Evolutionary conservation across 2,888 invertebrate species (phyloP).

Genomic region (Pristionchus japonicus): DNA sequence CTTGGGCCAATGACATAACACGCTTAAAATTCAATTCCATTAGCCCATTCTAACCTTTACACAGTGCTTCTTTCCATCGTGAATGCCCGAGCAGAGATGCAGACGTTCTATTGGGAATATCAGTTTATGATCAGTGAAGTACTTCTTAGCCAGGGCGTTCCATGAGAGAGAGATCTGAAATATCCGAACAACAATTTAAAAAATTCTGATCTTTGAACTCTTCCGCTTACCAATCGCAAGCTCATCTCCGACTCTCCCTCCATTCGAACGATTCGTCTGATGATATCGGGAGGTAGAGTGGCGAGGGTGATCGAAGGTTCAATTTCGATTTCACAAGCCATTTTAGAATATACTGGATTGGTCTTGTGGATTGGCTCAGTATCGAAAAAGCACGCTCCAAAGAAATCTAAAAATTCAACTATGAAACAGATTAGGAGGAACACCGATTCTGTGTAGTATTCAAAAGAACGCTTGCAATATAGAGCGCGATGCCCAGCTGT

Average conservation of each 20-base stretch:
- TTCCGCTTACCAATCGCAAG: neutral
- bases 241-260: neutral
- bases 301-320: neutral
- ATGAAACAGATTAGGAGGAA: too few species aligned
- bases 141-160: neutral
- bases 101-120: neutral
- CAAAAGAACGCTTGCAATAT: too few species aligned
- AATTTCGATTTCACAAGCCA: neutral
- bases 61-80: neutral
- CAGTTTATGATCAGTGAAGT: neutral
- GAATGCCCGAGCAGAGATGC: neutral
- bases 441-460: too few species aligned
- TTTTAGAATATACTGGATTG: neutral
- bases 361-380: too few species aligned
- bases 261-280: neutral
- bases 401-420: too few species aligned
- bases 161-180: neutral
- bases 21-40: too few species aligned
- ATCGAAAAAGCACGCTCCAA: too few species aligned
- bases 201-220: too few species aligned
- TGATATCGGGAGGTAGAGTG: neutral
- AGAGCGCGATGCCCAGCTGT: too few species aligned
- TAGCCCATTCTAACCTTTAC: neutral
- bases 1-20: too few species aligned
- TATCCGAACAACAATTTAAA: neutral